Percentiles rank a stretch among this genome's conserved stretches.
Conservation (phyloP, 1,140 invertebrate species). For the Plectrocnemia conspersa region DNA sequence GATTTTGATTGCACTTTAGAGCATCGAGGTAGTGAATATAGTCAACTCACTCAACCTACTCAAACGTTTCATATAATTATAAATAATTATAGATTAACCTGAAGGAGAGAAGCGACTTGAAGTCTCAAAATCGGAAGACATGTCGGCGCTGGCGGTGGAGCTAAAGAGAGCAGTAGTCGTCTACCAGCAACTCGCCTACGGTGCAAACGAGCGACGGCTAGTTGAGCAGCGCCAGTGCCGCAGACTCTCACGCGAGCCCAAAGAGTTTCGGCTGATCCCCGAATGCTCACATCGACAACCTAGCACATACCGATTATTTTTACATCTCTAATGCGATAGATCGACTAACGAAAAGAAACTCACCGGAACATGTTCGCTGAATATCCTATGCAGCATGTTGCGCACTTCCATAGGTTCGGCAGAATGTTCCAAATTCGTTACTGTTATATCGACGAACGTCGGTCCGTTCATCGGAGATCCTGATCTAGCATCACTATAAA, state of each 20-base stretch:
- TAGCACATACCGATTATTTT: constrained; percentile 9
- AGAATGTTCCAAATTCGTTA: constrained; percentile 45
- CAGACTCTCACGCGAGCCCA: constrained; percentile 43
- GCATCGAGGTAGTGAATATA: background rate
- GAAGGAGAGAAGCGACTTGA: constrained; percentile 46
- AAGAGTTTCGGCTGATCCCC: constrained; percentile 42
- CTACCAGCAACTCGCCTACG: constrained; percentile 73
- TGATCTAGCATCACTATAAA: constrained; percentile 27
- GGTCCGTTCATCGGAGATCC: constrained; percentile 28
- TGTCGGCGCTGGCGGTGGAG: constrained; percentile 59
- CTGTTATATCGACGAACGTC: constrained; percentile 38
- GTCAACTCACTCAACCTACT: too few species aligned
- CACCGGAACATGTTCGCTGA: constrained; percentile 33
- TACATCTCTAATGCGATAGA: background rate
- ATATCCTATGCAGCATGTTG: constrained; percentile 32
- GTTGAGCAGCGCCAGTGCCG: constrained; percentile 57
- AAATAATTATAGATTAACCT: too few species aligned
- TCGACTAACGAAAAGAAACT: constrained; percentile 5
- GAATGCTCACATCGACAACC: constrained; percentile 41
- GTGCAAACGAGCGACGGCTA: constrained; percentile 76
- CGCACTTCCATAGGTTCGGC: constrained; percentile 38
- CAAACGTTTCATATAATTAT: constrained; percentile 4
- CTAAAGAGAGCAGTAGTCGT: constrained; percentile 70
- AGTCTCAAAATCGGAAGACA: constrained; percentile 58
- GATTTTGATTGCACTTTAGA: too few species aligned